Conservation (phyloP, 1,140 invertebrate genomes). For the Drosophila virilis region DNA sequence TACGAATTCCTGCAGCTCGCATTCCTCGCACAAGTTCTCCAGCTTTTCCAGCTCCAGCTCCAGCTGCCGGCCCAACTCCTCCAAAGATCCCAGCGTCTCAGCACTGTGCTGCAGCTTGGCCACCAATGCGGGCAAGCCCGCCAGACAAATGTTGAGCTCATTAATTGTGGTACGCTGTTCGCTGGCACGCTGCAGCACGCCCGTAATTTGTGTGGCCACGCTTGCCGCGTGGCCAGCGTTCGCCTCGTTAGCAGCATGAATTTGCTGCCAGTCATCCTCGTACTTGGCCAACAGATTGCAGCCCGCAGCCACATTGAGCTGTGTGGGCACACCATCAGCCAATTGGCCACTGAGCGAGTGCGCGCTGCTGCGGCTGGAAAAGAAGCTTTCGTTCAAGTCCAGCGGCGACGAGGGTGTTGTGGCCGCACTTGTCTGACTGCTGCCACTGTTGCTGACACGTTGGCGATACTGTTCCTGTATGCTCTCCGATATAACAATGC, state of each 20-base stretch:
- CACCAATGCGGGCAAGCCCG: conserved; percentile 87
- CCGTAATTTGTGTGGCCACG: conserved; percentile 86
- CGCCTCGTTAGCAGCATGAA: conserved; percentile 87
- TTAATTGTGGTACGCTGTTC: conserved; percentile 85
- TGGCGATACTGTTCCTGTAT: conserved; percentile 77
- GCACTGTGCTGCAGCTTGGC: conserved; percentile 85
- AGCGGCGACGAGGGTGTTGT: conserved; percentile 33
- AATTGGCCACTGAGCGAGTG: conserved; percentile 46
- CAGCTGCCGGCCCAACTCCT: conserved; percentile 87
- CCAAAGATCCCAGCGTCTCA: conserved; percentile 86
- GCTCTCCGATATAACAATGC: conserved; percentile 74
- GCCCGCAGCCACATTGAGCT: conserved; percentile 73
- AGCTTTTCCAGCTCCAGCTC: conserved; percentile 87
- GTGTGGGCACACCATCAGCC: conserved; percentile 55
- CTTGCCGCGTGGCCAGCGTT: conserved; percentile 87
- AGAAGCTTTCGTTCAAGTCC: conserved; percentile 56
- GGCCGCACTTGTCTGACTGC: conserved; percentile 28
- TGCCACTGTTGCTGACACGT: conserved; percentile 58
- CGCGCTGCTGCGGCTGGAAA: conserved; percentile 45
- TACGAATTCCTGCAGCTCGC: conserved; percentile 87
- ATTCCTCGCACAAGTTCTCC: conserved; percentile 88
- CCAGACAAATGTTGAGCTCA: conserved; percentile 86
- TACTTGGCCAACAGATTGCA: conserved; percentile 76
- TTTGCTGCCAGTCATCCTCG: conserved; percentile 86
- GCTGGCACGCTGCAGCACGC: conserved; percentile 86